Evolutionary conservation across 2,888 invertebrate species (phyloP).

Genomic region (Drosophila paranaensis): DNA sequence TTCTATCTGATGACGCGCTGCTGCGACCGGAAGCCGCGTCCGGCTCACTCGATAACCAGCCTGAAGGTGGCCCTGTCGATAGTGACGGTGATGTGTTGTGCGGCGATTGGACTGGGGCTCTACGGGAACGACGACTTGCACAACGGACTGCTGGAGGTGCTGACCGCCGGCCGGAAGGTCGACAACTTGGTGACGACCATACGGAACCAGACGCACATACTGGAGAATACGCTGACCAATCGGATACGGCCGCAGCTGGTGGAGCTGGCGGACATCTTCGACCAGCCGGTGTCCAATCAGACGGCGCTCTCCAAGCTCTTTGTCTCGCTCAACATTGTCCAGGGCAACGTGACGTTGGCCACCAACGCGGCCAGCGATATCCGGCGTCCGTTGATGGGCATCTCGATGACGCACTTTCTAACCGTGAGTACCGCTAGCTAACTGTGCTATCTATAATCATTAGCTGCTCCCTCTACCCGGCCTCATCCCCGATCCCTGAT

Average conservation of each 20-base stretch:
- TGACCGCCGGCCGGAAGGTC: constrained; percentile 92
- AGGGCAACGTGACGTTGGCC: constrained; percentile 91
- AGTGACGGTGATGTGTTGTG: constrained; percentile 94
- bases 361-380: constrained; percentile 92
- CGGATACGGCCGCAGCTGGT: constrained; percentile 90
- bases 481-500: background rate
- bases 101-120: constrained; percentile 94
- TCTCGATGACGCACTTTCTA: constrained; percentile 88
- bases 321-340: constrained; percentile 88
- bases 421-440: constrained; percentile 73
- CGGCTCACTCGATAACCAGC: constrained; percentile 94
- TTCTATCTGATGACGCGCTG: constrained; percentile 97
- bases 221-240: constrained; percentile 90
- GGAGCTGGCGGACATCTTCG: constrained; percentile 90
- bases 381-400: constrained; percentile 89
- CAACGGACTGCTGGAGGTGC: constrained; percentile 93
- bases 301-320: constrained; percentile 90
- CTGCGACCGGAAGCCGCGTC: constrained; percentile 96
- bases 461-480: background rate
- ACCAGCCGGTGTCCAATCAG: constrained; percentile 91
- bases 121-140: constrained; percentile 98
- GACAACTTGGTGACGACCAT: constrained; percentile 92
- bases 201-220: constrained; percentile 92
- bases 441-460: constrained; percentile 1
- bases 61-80: constrained; percentile 92